These are phyloP conservation scores for Noctua janthina DNA, from an alignment of 2,888 invertebrate species.

Conservation along the genomic window DNA sequence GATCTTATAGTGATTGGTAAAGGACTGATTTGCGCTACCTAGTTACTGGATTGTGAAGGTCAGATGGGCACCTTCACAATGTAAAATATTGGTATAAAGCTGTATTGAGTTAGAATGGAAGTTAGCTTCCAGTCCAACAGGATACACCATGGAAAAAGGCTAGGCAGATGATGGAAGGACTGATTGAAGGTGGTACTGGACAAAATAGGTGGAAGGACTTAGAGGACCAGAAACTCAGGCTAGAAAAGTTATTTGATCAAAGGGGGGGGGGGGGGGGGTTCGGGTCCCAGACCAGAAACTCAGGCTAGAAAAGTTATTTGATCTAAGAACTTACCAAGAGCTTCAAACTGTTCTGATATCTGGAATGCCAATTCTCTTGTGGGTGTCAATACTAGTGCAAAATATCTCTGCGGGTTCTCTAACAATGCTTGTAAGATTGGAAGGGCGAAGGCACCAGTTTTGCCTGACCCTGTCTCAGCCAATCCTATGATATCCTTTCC, in stretches of 20 bases:
- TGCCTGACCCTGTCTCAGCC: slow-evolving; percentile 97
- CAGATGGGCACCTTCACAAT: neutral
- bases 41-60: too few relatives aligned
- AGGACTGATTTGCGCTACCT: too few relatives aligned
- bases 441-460: slow-evolving; percentile 99
- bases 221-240: too few relatives aligned
- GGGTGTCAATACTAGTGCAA: slow-evolving; percentile 98
- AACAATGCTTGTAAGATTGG: slow-evolving; percentile 98
- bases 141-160: neutral
- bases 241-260: neutral
- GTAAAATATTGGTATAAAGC: neutral
- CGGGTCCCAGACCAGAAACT: too few relatives aligned
- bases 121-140: neutral
- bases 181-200: neutral
- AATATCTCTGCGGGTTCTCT: slow-evolving; percentile 97
- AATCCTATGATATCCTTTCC: slow-evolving; percentile 93
- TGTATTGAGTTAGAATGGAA: neutral
- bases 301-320: neutral
- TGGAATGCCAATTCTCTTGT: slow-evolving; percentile 99
- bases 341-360: slow-evolving; percentile 99
- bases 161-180: neutral
- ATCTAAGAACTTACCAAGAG: slow-evolving; percentile 92
- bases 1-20: neutral
- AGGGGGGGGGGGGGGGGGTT: too few relatives aligned
- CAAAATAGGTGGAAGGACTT: neutral